phyloP scores from a whole-genome alignment of 2,888 invertebrate species.

The Halocaridina rubra region DNA sequence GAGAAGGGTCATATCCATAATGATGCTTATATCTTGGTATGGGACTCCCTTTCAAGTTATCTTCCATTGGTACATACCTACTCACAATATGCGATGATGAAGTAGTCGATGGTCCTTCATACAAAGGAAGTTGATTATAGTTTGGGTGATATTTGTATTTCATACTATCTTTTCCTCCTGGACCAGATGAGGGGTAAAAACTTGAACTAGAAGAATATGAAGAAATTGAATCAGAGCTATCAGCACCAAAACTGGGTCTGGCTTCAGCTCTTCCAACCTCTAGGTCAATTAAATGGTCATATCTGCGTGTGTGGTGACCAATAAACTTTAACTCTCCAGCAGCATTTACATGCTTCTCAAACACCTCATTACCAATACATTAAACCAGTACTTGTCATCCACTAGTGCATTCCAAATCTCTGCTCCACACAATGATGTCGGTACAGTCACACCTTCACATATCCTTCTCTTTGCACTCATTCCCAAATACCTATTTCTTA shows the following conservation, averaged over 20 bases:
- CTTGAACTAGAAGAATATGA: slow-evolving; percentile 62
- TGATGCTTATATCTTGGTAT: slow-evolving; percentile 27
- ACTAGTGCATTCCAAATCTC: too few species aligned
- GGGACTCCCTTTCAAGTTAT: slow-evolving; percentile 23
- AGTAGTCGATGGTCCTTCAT: slow-evolving; percentile 26
- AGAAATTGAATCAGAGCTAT: slow-evolving; percentile 63
- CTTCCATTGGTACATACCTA: slow-evolving; percentile 53
- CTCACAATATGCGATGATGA: slow-evolving; percentile 50
- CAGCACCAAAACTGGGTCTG: slow-evolving; percentile 55
- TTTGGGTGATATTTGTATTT: slow-evolving; percentile 53
- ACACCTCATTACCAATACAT: too few species aligned
- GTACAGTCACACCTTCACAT: too few species aligned
- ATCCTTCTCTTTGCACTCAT: too few species aligned
- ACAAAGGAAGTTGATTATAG: slow-evolving; percentile 45
- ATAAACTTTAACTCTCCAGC: slow-evolving; percentile 60
- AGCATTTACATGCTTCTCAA: too few species aligned
- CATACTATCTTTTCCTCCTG: slow-evolving; percentile 51
- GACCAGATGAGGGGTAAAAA: slow-evolving; percentile 61
- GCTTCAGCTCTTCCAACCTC: slow-evolving; percentile 49
- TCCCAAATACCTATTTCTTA: too few species aligned
- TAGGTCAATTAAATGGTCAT: slow-evolving; percentile 41
- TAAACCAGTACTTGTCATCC: too few species aligned
- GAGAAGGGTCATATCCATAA: slow-evolving; percentile 40
- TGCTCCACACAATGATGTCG: too few species aligned
- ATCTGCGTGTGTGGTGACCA: slow-evolving; percentile 45